These are phyloP conservation scores for Drosophila ezoana DNA, from an alignment of 2,888 invertebrate genomes.

Conservation along the genomic window DNA sequence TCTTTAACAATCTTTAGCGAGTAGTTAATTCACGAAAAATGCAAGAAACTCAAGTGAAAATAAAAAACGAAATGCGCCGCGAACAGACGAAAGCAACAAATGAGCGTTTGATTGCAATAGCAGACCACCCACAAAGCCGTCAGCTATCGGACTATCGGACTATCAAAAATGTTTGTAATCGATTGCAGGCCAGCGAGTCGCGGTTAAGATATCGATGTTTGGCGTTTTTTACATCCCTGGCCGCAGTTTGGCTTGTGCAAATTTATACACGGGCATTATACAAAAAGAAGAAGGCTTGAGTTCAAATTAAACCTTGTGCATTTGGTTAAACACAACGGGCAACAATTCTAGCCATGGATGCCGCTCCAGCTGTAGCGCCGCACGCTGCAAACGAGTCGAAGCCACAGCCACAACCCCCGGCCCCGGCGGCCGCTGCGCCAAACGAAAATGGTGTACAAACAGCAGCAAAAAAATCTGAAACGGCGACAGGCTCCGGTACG, in stretches of 20 bases:
- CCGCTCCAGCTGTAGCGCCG: slow-evolving; percentile 56
- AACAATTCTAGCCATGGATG: slow-evolving; percentile 59
- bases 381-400: slow-evolving; percentile 54
- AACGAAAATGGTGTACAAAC: slow-evolving; percentile 80
- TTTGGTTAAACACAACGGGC: slow-evolving; percentile 33
- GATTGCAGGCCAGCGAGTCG: slow-evolving; percentile 21
- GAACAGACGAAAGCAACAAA: slow-evolving; percentile 52
- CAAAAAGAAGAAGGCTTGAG: slow-evolving; percentile 53
- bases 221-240: slow-evolving; percentile 65
- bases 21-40: slow-evolving; percentile 51
- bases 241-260: slow-evolving; percentile 65
- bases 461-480: slow-evolving; percentile 74
- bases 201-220: slow-evolving; percentile 47
- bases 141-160: slow-evolving; percentile 17
- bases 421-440: slow-evolving; percentile 59
- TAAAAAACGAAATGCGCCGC: slow-evolving; percentile 51
- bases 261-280: slow-evolving; percentile 51
- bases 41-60: slow-evolving; percentile 37
- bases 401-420: slow-evolving; percentile 56
- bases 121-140: slow-evolving; percentile 59
- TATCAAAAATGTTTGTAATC: slow-evolving; percentile 27
- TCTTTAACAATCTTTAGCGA: background rate
- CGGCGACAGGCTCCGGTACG: slow-evolving; percentile 45
- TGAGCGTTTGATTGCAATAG: slow-evolving; percentile 47
- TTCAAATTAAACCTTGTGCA: slow-evolving; percentile 58